phyloP scores from a whole-genome alignment of 1,140 invertebrate genomes.

The Acyrthosiphon pisum region DNA sequence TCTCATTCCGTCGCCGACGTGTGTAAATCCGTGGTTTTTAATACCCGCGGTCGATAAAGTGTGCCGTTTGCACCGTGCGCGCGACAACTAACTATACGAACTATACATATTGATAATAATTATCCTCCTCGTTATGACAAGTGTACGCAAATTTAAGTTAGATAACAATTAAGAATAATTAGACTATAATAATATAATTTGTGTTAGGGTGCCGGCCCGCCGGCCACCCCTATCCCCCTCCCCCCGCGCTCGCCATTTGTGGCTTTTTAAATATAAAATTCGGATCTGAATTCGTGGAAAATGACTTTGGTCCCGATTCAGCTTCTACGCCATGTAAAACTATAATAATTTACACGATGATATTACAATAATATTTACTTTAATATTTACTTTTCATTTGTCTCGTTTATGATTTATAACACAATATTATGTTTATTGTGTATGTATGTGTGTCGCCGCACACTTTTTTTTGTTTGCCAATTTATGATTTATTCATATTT shows the following conservation, averaged over 20 bases:
- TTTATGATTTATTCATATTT: neutral
- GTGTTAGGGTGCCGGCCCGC: neutral
- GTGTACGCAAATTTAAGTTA: neutral
- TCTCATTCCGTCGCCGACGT: neutral
- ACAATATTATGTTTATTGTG: neutral
- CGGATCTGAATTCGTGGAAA: conserved; percentile 43
- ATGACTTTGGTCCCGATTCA: conserved; percentile 39
- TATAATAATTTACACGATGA: neutral
- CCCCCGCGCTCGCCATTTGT: too few relatives aligned
- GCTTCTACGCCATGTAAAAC: neutral
- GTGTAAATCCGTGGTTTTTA: neutral
- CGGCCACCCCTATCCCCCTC: too few relatives aligned
- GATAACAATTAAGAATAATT: neutral
- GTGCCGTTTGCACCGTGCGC: neutral
- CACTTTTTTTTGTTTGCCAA: neutral
- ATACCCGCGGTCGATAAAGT: neutral
- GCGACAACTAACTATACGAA: neutral
- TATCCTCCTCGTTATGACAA: neutral
- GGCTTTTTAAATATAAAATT: neutral
- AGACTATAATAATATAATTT: neutral
- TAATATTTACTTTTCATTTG: neutral
- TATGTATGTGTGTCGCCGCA: neutral
- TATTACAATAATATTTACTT: neutral
- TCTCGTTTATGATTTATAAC: neutral
- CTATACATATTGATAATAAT: neutral